Evolutionary conservation across 2,113 vertebrate species (phyloP), one percentile per base, ranked within the genome.

Genomic region (Chionomys nivalis): DNA sequence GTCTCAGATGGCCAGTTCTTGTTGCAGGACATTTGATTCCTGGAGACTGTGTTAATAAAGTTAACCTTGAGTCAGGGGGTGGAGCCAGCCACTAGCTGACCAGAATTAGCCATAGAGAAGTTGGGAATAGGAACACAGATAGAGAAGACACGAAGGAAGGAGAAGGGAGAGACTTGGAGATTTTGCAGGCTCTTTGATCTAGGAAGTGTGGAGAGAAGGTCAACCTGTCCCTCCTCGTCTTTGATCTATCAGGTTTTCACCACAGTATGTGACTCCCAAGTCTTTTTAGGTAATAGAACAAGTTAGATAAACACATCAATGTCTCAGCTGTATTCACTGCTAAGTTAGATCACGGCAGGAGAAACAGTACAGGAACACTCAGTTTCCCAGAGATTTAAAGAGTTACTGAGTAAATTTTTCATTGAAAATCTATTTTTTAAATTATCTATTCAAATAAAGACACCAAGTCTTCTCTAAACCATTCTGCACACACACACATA

Each of bases 381-480:
- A 87, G 33, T 63, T 82, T 89, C 39, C 82, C 39, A 93, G 28
- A 73, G 91, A 94, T 58, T 83, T 95, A 26, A 94, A 75, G 78
- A 26, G 26, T 78, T 90, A n/a, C 7, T 21, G 31, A 87, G 21
- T 65, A 61, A 73, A 49, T 78, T 47, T 55, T 55, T 93, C 58
- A 8, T 94, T 42, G 77, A 96, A 94, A 93, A 87, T 49, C 47
- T 55, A 42, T 86, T 42, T 47, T 85, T 72, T 42, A 76, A 79
- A 24, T 47, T 17, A 44, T 90, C 88, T 96, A 72, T 87, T 93
- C 31, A 89, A 92, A 90, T 87, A 65, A 75, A 94, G 47, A 94
- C 24, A 91, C n/a, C 24, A 23, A 72, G 6, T 77, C 6, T 83
- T 78, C n/a, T 26, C 81, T 13, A 39, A 3, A 39, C 17, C 7